Percentiles rank a stretch among this genome's conserved stretches.
Conservation (phyloP, 2,113 vertebrate genomes). For the Chiloscyllium plagiosum region DNA sequence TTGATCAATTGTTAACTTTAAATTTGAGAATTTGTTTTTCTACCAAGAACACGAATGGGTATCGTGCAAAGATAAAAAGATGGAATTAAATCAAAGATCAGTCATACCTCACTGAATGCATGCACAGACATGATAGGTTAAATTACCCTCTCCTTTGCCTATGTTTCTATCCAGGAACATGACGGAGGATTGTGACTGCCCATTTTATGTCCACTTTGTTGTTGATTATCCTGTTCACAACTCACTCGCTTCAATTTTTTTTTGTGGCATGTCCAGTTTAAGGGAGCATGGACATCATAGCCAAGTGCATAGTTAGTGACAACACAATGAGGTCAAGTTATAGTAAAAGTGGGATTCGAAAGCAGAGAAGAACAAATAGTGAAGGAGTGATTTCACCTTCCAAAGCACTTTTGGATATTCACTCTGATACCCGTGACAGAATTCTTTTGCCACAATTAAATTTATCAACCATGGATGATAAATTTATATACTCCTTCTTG, state of each 20-base stretch:
- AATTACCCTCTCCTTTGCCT: too few species aligned
- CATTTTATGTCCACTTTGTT: neutral
- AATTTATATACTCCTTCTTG: neutral
- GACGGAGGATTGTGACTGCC: neutral
- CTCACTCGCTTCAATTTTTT: neutral
- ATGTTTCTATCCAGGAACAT: neutral
- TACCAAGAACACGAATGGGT: too few species aligned
- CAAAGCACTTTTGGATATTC: neutral
- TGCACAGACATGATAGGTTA: too few species aligned
- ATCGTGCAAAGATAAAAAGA: too few species aligned
- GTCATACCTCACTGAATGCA: too few species aligned
- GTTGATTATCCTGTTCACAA: neutral
- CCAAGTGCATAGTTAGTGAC: neutral
- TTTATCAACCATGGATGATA: conserved; percentile 42
- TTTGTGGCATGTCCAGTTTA: neutral
- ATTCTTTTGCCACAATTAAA: conserved; percentile 43
- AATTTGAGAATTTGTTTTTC: too few species aligned
- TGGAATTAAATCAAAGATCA: too few species aligned
- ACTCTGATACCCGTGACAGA: neutral
- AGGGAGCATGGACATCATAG: neutral
- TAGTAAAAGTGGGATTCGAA: neutral
- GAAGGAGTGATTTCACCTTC: neutral
- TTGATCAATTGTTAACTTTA: too few species aligned
- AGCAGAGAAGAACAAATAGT: neutral
- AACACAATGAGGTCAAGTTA: neutral